Conservation (phyloP, 2,888 invertebrate genomes). For the Dendrolimus houi region DNA sequence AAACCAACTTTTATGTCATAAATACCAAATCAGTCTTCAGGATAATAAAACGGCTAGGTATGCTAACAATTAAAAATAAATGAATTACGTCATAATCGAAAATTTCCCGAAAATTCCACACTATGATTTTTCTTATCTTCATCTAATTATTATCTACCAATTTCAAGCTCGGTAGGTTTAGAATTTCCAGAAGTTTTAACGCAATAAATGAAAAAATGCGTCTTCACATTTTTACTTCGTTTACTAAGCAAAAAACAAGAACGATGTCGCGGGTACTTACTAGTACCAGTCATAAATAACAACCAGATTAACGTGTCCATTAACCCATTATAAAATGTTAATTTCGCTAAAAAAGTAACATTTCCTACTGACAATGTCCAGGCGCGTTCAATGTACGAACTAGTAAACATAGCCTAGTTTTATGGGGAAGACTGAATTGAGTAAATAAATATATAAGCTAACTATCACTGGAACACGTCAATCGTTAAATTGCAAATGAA, state of each 20-base stretch:
- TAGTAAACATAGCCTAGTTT: not conserved
- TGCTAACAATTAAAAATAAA: no score
- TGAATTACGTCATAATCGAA: no score
- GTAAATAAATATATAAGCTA: not conserved
- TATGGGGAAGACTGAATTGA: not conserved
- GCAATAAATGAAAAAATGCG: no score
- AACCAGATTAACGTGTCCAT: not conserved
- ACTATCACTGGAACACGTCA: not conserved
- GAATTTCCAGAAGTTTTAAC: no score
- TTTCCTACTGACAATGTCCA: not conserved
- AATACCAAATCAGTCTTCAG: no score
- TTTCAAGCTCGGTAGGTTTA: no score
- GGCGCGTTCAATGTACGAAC: not conserved
- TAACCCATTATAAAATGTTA: slow-evolving; percentile 1
- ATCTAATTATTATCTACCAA: no score
- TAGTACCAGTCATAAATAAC: not conserved
- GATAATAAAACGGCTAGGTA: no score
- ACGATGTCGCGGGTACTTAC: not conserved
- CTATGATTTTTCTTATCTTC: no score
- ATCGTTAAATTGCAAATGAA: not conserved
- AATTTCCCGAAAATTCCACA: no score
- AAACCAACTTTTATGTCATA: no score
- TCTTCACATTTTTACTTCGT: no score
- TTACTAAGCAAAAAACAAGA: not conserved
- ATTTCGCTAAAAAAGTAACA: not conserved